Conservation (phyloP, 2,888 invertebrate genomes). For the Agrilus cyanescens region DNA sequence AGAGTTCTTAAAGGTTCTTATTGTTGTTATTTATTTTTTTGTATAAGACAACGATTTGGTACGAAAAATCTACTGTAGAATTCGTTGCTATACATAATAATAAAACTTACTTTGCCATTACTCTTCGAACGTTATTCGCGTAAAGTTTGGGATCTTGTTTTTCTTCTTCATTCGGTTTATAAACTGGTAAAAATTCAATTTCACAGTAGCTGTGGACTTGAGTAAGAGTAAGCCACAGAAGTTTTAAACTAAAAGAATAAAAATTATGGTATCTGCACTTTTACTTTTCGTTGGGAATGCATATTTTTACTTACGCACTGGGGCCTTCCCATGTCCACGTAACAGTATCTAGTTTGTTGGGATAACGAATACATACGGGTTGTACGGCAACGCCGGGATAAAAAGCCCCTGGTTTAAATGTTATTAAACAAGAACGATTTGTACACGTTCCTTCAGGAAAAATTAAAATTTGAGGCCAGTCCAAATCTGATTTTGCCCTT, state of each 20-base stretch:
- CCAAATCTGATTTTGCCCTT: constrained; percentile 67
- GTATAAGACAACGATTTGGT: too few species aligned
- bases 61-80: too few species aligned
- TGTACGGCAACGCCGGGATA: constrained; percentile 93
- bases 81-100: neutral
- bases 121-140: constrained; percentile 77
- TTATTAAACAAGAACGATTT: constrained; percentile 80
- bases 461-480: constrained; percentile 90
- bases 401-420: constrained; percentile 87
- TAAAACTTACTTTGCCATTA: constrained; percentile 76
- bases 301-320: constrained; percentile 61
- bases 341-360: constrained; percentile 77
- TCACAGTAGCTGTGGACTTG: constrained; percentile 80
- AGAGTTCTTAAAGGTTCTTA: too few species aligned
- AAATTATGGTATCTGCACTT: neutral
- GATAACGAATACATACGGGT: constrained; percentile 84
- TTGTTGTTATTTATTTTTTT: too few species aligned
- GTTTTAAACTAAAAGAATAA: constrained; percentile 50
- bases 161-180: constrained; percentile 77
- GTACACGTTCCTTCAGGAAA: constrained; percentile 97
- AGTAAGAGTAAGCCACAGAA: constrained; percentile 80
- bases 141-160: constrained; percentile 76
- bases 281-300: neutral
- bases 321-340: constrained; percentile 96
- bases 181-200: constrained; percentile 87